Base-by-base conservation (phyloP, 2,113 vertebrate genomes). In the Donacobius atricapilla region DNA sequence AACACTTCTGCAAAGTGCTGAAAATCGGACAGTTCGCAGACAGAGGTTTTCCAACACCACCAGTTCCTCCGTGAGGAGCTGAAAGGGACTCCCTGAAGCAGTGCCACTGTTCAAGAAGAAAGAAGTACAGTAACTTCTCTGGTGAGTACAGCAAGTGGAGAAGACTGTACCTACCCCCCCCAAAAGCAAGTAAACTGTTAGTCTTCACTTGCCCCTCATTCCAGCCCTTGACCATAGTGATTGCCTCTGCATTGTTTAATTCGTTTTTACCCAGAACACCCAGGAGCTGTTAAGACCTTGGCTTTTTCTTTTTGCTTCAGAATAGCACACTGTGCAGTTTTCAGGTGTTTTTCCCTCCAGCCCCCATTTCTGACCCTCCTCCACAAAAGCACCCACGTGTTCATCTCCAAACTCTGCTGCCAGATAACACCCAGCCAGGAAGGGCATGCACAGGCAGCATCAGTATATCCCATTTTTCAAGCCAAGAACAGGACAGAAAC, bases 21-120 rank as follows among this genome's bases (percentile, higher is more conserved):
- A 25, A 80, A 84, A 91, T 2, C 1, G 33, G 91, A 44, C 6
- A 19, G 44, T 28, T 57, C 57, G 35, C 50, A 76, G 69, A 6
- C 27, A 82, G n/a, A 57, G 9, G 48, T 60, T 83, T 71, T 76
- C 64, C 39, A 54, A n/a, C 53, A 87, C 8, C 13, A 58, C 0
- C 0, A 73, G 17, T 13, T 69, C 44, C 77, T 31, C 33, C 0
- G 0, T 24, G 25, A 57, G 63, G 73, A 57, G 39, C 17, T 61
- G 30, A 87, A 89, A 57, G 35, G 25, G 13, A 66, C 15, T 61
- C 53, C 33, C 31, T 68, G 53, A 51, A 54, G 57, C 63, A 94
- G 66, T 11, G 25, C 11, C 28, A 50, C 33, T 51, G 25, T 23
- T 57, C 48, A 54, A 40, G 27, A 42, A 56, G 35, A 25, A 87